These are phyloP conservation scores for Sinocyclocheilus anshuiensis DNA, from an alignment of 2,113 vertebrate genomes.

Conservation along the genomic window DNA sequence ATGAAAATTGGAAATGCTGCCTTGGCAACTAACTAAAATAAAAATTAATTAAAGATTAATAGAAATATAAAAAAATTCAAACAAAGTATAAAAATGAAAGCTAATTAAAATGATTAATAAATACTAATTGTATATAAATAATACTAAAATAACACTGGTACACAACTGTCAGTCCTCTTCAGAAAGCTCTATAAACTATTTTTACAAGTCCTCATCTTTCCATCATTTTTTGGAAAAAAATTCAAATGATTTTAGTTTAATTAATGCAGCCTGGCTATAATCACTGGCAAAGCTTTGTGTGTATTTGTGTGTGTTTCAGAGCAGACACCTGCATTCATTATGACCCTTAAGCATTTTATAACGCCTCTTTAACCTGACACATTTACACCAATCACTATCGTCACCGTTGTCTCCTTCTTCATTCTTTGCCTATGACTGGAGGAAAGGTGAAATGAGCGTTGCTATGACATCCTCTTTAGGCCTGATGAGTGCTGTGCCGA, in stretches of 20 bases:
- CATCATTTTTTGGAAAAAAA: not conserved
- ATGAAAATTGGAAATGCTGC: no score
- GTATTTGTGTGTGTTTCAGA: not conserved
- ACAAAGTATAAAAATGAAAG: no score
- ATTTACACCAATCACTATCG: not conserved
- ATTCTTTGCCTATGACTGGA: not conserved
- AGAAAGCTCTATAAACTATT: no score
- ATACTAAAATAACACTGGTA: no score
- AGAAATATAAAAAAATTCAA: no score
- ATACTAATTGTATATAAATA: no score
- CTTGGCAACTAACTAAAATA: no score
- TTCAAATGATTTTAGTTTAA: not conserved
- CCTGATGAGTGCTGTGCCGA: slow-evolving; percentile 29
- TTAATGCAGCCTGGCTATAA: not conserved
- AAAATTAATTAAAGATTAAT: no score
- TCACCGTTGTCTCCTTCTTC: slow-evolving; percentile 1
- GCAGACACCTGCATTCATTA: not conserved
- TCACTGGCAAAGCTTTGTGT: not conserved
- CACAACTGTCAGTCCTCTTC: no score
- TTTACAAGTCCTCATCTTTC: not conserved
- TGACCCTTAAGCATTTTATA: not conserved
- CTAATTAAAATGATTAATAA: no score
- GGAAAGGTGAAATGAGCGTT: not conserved
- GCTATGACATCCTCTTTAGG: slow-evolving; percentile 33
- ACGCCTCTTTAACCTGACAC: not conserved